A percentile compares a stretch with the other conserved stretches of the same genome.
These are phyloP conservation scores for Psammodynastes pulverulentus DNA, from an alignment of 2,113 vertebrate species.

Conservation along the genomic window DNA sequence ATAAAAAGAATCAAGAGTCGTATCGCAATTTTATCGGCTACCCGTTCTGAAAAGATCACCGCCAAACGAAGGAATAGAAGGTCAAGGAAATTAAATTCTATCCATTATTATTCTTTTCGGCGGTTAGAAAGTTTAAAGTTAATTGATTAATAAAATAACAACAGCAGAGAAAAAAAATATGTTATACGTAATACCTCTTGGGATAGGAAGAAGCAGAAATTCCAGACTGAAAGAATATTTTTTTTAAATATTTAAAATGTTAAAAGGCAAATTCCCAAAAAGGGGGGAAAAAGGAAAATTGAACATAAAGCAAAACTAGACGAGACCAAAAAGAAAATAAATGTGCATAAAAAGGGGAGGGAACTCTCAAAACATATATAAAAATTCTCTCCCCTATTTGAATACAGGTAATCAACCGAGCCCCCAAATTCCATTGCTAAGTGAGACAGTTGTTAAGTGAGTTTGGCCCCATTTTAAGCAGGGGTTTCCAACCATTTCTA, in stretches of 20 bases:
- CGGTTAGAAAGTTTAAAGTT: not conserved
- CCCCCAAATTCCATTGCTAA: no score
- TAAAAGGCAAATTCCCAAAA: not conserved
- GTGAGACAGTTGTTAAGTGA: no score
- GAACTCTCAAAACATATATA: not conserved
- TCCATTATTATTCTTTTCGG: not conserved
- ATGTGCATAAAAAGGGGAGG: not conserved
- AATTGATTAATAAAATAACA: not conserved
- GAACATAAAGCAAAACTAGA: not conserved
- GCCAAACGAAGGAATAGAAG: not conserved
- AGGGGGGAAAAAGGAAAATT: not conserved
- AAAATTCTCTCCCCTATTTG: not conserved
- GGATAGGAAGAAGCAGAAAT: not conserved
- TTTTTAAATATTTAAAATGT: not conserved
- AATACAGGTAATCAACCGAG: not conserved
- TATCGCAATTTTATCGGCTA: slow-evolving; percentile 37
- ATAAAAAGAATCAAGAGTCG: slow-evolving; percentile 25
- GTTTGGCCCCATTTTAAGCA: no score
- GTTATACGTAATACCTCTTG: not conserved
- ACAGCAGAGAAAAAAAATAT: not conserved
- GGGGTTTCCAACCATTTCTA: no score
- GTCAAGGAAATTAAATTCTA: not conserved
- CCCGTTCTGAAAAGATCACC: slow-evolving; percentile 32
- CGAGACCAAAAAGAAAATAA: not conserved
- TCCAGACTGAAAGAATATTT: not conserved